phyloP scores from a whole-genome alignment of 2,888 invertebrate species.

The Lobophora halterata region DNA sequence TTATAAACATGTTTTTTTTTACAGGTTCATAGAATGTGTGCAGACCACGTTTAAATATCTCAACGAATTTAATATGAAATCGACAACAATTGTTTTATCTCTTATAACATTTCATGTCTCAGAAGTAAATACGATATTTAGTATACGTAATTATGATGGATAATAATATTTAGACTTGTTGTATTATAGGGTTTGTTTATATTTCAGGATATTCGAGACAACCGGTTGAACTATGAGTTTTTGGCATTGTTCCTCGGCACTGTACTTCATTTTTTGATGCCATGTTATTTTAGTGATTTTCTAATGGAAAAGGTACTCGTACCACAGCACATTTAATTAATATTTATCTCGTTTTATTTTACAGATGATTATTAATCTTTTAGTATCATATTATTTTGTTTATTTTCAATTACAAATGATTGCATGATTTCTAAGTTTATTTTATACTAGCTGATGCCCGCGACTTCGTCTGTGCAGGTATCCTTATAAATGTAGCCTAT shows the following conservation, averaged over 20 bases:
- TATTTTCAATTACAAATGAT: no score
- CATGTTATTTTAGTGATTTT: conserved; percentile 62
- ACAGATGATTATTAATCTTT: no score
- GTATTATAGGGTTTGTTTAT: conserved; percentile 5
- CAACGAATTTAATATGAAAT: conserved; percentile 60
- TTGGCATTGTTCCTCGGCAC: conserved; percentile 41
- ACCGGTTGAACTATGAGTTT: conserved; percentile 52
- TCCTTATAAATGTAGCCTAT: no score
- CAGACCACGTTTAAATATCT: conserved; percentile 44
- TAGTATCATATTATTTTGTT: no score
- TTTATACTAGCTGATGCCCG: no score
- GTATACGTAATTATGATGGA: no score
- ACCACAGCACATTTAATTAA: no score
- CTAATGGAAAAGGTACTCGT: conserved; percentile 62
- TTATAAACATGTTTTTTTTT: conserved; percentile 13
- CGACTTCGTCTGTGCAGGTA: no score
- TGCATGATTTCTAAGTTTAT: no score
- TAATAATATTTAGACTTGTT: no score
- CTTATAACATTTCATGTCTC: conserved; percentile 54
- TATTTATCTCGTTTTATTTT: no score
- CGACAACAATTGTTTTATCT: conserved; percentile 54
- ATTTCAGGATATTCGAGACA: conserved; percentile 46
- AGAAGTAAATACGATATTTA: no score
- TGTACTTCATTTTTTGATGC: conserved; percentile 53
- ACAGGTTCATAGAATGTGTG: conserved; percentile 46